Evolutionary conservation across 35 echinoderm and acorn worm species (phyloP), one percentile per base, ranked within the genome.

Genomic region (Apostichopus japonicus): DNA sequence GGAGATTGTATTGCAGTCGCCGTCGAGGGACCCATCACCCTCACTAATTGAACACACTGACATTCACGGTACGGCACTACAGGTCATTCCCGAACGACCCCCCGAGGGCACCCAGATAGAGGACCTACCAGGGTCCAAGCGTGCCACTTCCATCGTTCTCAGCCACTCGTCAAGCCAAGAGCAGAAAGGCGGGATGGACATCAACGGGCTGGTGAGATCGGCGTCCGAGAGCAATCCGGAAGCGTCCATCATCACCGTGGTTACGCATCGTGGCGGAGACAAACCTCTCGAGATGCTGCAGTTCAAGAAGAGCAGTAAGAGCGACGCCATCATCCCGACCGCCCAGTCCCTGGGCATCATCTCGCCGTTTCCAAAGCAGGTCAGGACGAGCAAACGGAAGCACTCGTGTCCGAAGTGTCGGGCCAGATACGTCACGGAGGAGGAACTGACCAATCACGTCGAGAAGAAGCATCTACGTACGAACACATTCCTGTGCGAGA

Each of bases 251-350:
- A 99, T 99, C 63, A 99, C 95, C 5, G 93, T 99, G 52, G 91
- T 99, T 0, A 93, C 94, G 15, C 97, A 98, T 62, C 58, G 55
- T 19, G 91, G 83, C 10, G 92, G 84, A 9, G 88, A 93, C 63
- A 91, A 90, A 16, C 91, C 92, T 54, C 94, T 92, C 0, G 94
- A 92, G 17, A 92, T 93, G 16, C 94, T 96, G 10, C 97, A 99
- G 52, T 99, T 99, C 76, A 94, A 92, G 78, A 96, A 93, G 77
- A 99, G 97, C 67, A 58, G 73, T 6, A 96, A 96, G 67, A 99
- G 97, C 79, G 89, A 99, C 59, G 97, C 97, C 4, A 95, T 99
- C 57, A 99, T 99, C 14, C 97, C 97, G 1, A 99, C 97, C 10
- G 79, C 92, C 1, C 92, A 96, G 79, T 99, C 97, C 8, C 90